Evolutionary conservation across 2,888 invertebrate species (phyloP), one percentile per base, ranked within the genome.

Genomic region (Drosophila tanythrix): DNA sequence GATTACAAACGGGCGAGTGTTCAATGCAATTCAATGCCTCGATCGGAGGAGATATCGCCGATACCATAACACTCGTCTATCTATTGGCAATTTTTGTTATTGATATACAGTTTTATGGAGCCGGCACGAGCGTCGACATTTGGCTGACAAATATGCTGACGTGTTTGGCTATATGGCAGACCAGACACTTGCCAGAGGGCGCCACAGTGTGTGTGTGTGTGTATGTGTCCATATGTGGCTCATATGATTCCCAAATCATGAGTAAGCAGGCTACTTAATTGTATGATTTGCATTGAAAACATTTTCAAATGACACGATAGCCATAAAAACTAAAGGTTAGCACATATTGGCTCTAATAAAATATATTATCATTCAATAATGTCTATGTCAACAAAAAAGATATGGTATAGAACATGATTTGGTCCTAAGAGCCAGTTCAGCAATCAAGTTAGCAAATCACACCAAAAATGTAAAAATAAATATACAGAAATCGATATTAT

Each of bases 51-150:
- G 73, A 69, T 79, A 85, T 64, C 52, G 36, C 57, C 58, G 63
- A 76, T 76, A 70, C 35, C 31, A 27, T 51, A 60, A 55, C 61
- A 31, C 29, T 29, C 31, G 21, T 6, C 53, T 65, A 77, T 73
- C 76, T 62, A 67, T 67, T 64, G 71, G 70, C 69, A 51, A 64
- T 69, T 35, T 74, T 46, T 60, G 75, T 72, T 70, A 78, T 80
- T 70, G 83, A 81, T 76, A 76, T 71, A 56, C 60, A 55, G 40
- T 53, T 67, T 79, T 68, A 69, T 74, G 51, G 48, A 59, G 61
- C 27, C 61, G 74, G 81, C 82, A 79, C 79, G 77, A 82, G 85
- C 82, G 80, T 43, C 82, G 74, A 83, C 83, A 85, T 78, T 83
- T 82, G 70, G 73, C 74, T 77, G 79, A 80, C 80, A 80, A 75